These are phyloP conservation scores for Eretmocerus hayati DNA, from an alignment of 2,888 invertebrate genomes.

Conservation along the genomic window DNA sequence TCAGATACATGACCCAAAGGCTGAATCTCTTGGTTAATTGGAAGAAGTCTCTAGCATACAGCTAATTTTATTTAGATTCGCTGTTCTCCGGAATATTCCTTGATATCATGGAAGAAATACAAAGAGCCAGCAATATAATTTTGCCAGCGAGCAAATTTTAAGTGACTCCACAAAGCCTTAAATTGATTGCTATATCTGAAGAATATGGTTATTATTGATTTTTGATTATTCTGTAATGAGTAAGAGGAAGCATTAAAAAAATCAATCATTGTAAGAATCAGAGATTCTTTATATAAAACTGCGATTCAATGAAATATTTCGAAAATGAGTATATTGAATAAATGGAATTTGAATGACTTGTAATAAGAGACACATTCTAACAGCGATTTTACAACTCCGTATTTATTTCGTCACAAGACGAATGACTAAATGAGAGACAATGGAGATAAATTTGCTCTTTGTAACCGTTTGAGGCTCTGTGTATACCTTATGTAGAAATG, in stretches of 20 bases:
- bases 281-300: slow-evolving; percentile 11
- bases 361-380: slow-evolving; percentile 4
- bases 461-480: slow-evolving; percentile 21
- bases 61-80: too few species aligned
- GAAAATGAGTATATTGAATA: slow-evolving; percentile 6
- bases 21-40: too few species aligned
- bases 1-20: too few species aligned
- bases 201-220: slow-evolving; percentile 33
- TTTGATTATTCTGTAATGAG: slow-evolving; percentile 29
- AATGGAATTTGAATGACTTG: slow-evolving; percentile 7
- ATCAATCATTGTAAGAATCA: slow-evolving; percentile 11
- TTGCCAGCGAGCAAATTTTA: slow-evolving; percentile 14
- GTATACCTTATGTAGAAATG: slow-evolving; percentile 21
- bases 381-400: too few species aligned
- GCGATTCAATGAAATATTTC: slow-evolving; percentile 1
- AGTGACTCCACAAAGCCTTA: slow-evolving; percentile 15
- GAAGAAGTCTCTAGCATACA: too few species aligned
- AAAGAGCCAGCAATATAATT: background rate
- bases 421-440: slow-evolving; percentile 7
- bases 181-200: slow-evolving; percentile 20
- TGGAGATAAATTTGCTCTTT: slow-evolving; percentile 22
- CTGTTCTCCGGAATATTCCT: too few species aligned
- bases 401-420: background rate
- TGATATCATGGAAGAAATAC: too few species aligned
- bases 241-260: slow-evolving; percentile 18